These are phyloP conservation scores for Phodopus roborovskii DNA, from an alignment of 2,113 vertebrate genomes.

Conservation along the genomic window DNA sequence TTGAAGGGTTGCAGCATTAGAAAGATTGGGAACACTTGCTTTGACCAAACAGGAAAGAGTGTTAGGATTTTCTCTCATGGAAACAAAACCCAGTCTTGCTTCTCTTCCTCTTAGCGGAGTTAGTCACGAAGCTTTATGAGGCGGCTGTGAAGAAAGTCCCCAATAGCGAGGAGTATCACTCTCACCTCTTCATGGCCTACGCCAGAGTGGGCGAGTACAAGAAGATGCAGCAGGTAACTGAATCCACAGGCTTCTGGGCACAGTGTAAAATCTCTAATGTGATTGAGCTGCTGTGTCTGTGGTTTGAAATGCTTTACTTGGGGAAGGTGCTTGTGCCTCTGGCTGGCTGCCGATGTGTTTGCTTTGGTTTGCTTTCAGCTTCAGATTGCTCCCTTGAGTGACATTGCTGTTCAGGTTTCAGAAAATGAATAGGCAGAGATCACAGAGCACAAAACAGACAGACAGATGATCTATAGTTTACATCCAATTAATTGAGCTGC, in stretches of 20 bases:
- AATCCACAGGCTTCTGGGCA: background rate
- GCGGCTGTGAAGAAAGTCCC: conserved; percentile 98
- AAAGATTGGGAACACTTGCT: background rate
- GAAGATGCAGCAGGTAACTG: conserved; percentile 98
- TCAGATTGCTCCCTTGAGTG: background rate
- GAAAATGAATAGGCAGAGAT: conserved; percentile 53
- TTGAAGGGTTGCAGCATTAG: background rate
- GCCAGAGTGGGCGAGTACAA: conserved; percentile 99
- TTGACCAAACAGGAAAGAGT: background rate
- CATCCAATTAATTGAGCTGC: background rate
- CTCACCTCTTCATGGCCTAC: conserved; percentile 99
- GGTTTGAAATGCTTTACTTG: conserved; percentile 39
- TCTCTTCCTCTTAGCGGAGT: conserved; percentile 90
- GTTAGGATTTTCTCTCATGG: conserved; percentile 25
- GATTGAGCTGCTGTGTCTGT: conserved; percentile 3
- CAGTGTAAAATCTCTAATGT: background rate
- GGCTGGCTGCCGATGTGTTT: conserved; percentile 33
- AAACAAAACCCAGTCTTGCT: conserved; percentile 25
- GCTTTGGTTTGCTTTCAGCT: conserved; percentile 49
- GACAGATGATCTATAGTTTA: conserved; percentile 37
- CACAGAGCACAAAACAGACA: conserved; percentile 10
- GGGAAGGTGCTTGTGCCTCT: conserved; percentile 16
- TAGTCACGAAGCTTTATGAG: conserved; percentile 98
- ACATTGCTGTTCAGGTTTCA: conserved; percentile 16
- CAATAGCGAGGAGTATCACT: conserved; percentile 98